phyloP scores from a whole-genome alignment of 1,140 invertebrate species.

The Halictus rubicundus region DNA sequence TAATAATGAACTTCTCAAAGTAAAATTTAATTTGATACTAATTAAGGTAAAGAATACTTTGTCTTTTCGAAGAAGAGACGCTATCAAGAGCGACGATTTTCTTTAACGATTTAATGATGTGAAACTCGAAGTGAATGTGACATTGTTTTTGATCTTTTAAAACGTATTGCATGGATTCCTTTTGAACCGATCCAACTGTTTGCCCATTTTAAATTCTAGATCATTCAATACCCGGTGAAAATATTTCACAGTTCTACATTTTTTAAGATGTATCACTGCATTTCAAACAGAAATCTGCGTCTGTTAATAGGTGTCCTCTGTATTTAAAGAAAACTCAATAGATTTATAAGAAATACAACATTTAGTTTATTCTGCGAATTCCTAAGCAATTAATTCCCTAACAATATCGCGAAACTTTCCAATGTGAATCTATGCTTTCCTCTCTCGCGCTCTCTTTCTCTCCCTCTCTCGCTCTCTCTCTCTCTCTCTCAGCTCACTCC shows the following conservation, averaged over 20 bases:
- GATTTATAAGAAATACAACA: conserved; percentile 79
- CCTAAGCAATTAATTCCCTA: conserved; percentile 78
- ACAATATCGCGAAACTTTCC: conserved; percentile 74
- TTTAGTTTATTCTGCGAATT: conserved; percentile 77
- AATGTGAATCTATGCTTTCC: conserved; percentile 54
- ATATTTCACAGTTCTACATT: background rate
- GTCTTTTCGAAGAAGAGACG: background rate
- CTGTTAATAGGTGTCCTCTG: conserved; percentile 26
- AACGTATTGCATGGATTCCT: background rate
- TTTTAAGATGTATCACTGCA: background rate
- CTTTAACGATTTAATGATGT: background rate
- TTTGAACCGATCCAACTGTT: background rate
- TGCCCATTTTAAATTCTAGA: background rate
- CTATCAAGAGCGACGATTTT: background rate
- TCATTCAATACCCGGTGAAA: background rate
- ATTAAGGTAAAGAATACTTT: background rate
- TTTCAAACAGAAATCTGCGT: background rate
- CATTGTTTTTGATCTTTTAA: background rate
- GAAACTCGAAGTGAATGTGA: background rate
- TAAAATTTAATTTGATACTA: background rate
- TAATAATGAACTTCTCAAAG: too few species aligned
- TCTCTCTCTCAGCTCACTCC: background rate
- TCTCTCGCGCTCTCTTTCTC: conserved; percentile 7
- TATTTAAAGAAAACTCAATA: conserved; percentile 44
- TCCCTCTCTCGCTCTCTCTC: background rate